These are phyloP conservation scores for Tetramorium simillimum DNA, from an alignment of 1,140 invertebrate species.

Conservation along the genomic window DNA sequence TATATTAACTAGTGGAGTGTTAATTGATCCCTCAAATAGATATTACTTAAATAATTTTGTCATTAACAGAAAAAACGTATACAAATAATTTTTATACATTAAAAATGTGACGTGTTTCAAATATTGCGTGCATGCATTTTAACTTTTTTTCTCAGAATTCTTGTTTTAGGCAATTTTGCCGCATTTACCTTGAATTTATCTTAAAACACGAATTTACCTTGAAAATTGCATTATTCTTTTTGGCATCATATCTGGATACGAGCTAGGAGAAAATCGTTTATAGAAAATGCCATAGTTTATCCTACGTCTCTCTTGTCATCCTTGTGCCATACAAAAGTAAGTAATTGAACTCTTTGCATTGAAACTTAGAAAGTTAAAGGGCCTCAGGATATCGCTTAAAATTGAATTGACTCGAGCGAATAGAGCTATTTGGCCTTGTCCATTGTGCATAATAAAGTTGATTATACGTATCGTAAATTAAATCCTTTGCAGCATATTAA, in stretches of 20 bases:
- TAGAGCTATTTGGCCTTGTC: background rate
- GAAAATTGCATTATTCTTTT: constrained; percentile 9
- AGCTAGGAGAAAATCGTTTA: constrained; percentile 2
- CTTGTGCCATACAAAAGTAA: constrained; percentile 14
- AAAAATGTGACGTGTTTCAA: background rate
- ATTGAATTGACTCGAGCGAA: constrained; percentile 37
- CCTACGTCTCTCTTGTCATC: constrained; percentile 3
- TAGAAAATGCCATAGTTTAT: constrained; percentile 4
- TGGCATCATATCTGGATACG: too few species aligned
- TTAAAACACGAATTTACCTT: constrained; percentile 27
- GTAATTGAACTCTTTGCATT: constrained; percentile 58
- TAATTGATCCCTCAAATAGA: constrained; percentile 1
- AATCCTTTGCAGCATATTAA: background rate
- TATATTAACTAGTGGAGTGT: background rate
- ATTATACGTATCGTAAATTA: constrained; percentile 26
- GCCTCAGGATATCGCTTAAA: constrained; percentile 26
- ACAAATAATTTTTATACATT: background rate
- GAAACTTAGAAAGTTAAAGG: constrained; percentile 45
- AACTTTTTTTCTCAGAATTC: background rate
- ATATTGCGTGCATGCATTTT: background rate
- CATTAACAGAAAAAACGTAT: background rate
- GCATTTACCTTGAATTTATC: constrained; percentile 13
- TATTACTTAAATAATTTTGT: background rate
- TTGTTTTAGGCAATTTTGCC: background rate
- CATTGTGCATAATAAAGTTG: background rate